phyloP scores from a whole-genome alignment of 2,888 invertebrate genomes.

The Melikaiella ostensackeni region DNA sequence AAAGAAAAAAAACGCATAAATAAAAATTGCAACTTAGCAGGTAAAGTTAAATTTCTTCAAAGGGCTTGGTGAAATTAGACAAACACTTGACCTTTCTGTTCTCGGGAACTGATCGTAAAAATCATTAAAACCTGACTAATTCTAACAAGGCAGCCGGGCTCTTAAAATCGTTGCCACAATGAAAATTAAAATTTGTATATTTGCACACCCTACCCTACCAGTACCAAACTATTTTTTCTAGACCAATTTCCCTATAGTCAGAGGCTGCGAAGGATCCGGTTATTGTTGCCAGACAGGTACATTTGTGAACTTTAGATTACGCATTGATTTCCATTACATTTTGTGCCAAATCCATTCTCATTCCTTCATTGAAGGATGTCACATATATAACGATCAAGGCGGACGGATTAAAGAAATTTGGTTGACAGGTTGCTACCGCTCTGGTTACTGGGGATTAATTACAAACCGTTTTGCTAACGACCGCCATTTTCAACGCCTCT shows the following conservation, averaged over 20 bases:
- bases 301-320: too few species aligned
- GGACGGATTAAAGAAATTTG: conserved; percentile 54
- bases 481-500: conserved; percentile 71
- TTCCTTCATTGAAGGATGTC: conserved; percentile 3
- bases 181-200: too few species aligned
- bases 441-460: conserved; percentile 72
- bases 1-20: neutral
- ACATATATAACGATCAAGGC: conserved; percentile 30
- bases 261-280: too few species aligned
- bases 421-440: conserved; percentile 56
- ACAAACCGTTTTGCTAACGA: conserved; percentile 68
- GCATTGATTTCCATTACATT: neutral
- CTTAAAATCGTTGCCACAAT: too few species aligned
- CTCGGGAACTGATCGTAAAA: neutral
- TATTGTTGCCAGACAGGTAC: too few species aligned
- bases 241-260: too few species aligned
- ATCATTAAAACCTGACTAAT: neutral
- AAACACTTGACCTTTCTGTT: neutral
- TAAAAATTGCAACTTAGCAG: neutral
- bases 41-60: neutral
- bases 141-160: too few species aligned
- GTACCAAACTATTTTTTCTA: too few species aligned
- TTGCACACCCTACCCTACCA: too few species aligned
- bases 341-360: neutral
- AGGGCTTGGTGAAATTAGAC: neutral